Evolutionary conservation across 2,113 vertebrate species (phyloP).

Genomic region (Tamias sibiricus): DNA sequence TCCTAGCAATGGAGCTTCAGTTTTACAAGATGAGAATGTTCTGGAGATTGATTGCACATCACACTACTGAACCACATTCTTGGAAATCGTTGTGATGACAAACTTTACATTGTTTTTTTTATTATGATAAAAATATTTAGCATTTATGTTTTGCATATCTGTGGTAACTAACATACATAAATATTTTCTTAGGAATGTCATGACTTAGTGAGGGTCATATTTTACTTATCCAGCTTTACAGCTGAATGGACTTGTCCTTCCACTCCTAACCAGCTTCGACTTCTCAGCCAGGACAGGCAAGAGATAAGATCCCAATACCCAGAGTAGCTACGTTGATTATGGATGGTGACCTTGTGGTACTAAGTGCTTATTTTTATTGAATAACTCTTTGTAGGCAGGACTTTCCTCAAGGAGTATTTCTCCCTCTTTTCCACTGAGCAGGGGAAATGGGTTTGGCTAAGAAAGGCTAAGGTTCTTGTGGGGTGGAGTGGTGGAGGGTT

Average conservation of each 20-base stretch:
- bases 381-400: neutral
- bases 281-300: neutral
- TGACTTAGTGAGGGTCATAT: neutral
- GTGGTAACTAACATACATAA: neutral
- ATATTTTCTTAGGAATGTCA: conserved; percentile 29
- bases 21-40: neutral
- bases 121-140: neutral
- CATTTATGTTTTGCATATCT: neutral
- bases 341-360: neutral
- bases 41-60: neutral
- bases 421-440: neutral
- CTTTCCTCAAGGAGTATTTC: neutral
- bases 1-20: neutral
- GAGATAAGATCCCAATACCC: conserved; percentile 23
- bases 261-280: neutral
- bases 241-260: neutral
- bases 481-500: neutral
- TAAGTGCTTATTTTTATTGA: conserved; percentile 24
- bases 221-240: neutral
- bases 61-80: neutral
- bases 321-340: conserved; percentile 6
- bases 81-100: neutral
- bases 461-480: neutral
- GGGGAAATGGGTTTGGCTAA: neutral
- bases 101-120: neutral